phyloP scores from a whole-genome alignment of 2,888 invertebrate genomes.

The Timema podura region DNA sequence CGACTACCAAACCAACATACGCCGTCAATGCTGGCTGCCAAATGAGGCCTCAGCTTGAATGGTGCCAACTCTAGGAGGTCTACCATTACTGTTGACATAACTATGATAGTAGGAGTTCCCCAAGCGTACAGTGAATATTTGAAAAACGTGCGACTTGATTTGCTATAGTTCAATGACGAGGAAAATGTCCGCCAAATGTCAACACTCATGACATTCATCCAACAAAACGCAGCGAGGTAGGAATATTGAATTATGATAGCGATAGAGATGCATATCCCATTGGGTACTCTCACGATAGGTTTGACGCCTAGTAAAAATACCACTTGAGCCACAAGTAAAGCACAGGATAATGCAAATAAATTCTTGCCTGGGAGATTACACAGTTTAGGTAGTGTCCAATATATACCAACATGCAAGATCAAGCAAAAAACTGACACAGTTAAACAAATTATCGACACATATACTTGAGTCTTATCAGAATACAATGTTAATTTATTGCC shows the following conservation, averaged over 20 bases:
- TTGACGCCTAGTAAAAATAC: slow-evolving; percentile 25
- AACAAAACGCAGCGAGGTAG: slow-evolving; percentile 45
- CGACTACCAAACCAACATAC: slow-evolving; percentile 45
- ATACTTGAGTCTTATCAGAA: slow-evolving; percentile 33
- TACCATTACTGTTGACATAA: slow-evolving; percentile 36
- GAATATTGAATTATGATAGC: slow-evolving; percentile 43
- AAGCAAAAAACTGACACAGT: slow-evolving; percentile 41
- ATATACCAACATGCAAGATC: slow-evolving; percentile 41
- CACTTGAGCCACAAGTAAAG: slow-evolving; percentile 43
- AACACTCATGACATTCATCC: slow-evolving; percentile 48
- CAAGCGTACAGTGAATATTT: slow-evolving; percentile 43
- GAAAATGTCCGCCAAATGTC: slow-evolving; percentile 46
- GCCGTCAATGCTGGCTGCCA: slow-evolving; percentile 1
- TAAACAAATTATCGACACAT: slow-evolving; percentile 40
- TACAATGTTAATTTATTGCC: slow-evolving; percentile 29
- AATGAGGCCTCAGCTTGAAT: slow-evolving; percentile 16
- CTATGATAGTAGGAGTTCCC: slow-evolving; percentile 39
- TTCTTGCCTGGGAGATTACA: slow-evolving; percentile 45
- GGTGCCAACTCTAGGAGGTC: slow-evolving; percentile 31
- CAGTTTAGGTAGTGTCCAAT: slow-evolving; percentile 38
- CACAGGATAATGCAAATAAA: slow-evolving; percentile 41
- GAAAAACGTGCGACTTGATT: slow-evolving; percentile 28
- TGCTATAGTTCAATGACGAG: slow-evolving; percentile 20
- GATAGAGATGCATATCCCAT: slow-evolving; percentile 29
- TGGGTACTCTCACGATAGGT: slow-evolving; percentile 15